phyloP scores from a whole-genome alignment of 2,797 vertebrate genomes.

The Poeciliopsis presidionis region DNA sequence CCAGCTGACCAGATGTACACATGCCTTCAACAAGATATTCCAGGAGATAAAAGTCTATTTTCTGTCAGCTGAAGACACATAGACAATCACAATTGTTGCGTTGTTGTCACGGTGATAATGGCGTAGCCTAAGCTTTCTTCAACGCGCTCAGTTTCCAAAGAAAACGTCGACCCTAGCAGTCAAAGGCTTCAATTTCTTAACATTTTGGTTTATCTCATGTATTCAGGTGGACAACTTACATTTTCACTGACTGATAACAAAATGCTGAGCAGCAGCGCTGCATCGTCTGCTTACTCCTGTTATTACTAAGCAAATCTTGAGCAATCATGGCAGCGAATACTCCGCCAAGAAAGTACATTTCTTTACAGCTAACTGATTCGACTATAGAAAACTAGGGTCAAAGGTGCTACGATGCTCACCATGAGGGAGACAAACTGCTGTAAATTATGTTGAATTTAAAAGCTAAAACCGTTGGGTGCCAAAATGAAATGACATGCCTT shows the following conservation, averaged over 20 bases:
- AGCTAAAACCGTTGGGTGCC: not conserved
- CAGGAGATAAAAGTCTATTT: constrained; percentile 22
- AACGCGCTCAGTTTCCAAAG: constrained; percentile 18
- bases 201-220: not conserved
- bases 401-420: not conserved
- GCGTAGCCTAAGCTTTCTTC: not conserved
- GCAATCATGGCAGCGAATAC: not conserved
- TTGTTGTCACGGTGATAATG: constrained; percentile 6
- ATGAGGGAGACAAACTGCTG: not conserved
- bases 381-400: no score
- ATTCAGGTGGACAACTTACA: not conserved
- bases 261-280: not conserved
- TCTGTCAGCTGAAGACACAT: constrained; percentile 12
- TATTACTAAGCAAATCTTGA: not conserved
- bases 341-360: not conserved
- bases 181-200: constrained; percentile 35
- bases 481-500: not conserved
- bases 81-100: not conserved
- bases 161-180: constrained; percentile 17
- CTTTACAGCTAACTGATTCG: not conserved
- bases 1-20: constrained; percentile 31
- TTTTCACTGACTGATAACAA: not conserved
- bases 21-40: constrained; percentile 39
- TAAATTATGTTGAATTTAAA: not conserved
- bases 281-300: not conserved